A percentile compares a stretch with the other conserved stretches of the same genome.
Evolutionary conservation across 53 echinoderm and acorn worm genomes (phyloP).

Genomic region (Astropecten irregularis): DNA sequence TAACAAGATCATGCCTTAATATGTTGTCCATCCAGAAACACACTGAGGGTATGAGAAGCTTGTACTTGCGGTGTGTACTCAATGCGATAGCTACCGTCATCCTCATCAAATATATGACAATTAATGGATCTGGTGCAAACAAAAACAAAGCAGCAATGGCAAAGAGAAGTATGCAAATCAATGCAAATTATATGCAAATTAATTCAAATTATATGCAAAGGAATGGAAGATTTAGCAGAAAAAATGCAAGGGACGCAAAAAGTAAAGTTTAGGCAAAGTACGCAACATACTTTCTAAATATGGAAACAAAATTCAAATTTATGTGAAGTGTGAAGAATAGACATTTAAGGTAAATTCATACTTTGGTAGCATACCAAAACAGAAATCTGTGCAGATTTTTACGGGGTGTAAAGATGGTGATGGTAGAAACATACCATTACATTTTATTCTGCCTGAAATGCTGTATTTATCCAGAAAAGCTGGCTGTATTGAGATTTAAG

Average conservation of each 20-base stretch:
- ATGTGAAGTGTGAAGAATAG: too few relatives aligned
- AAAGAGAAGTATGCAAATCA: background rate
- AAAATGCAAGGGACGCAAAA: background rate
- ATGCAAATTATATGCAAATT: background rate
- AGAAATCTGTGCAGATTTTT: too few relatives aligned
- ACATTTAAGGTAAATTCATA: too few relatives aligned
- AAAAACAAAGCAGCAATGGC: background rate
- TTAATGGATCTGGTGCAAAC: slow-evolving; percentile 47
- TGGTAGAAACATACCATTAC: too few relatives aligned
- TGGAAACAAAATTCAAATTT: too few relatives aligned
- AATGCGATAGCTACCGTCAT: slow-evolving; percentile 76
- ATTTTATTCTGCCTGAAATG: too few relatives aligned
- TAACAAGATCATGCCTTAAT: slow-evolving; percentile 90
- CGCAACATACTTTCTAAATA: too few relatives aligned
- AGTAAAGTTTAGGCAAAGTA: too few relatives aligned
- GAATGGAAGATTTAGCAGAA: background rate
- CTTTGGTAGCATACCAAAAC: too few relatives aligned
- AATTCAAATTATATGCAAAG: background rate
- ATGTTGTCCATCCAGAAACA: slow-evolving; percentile 76
- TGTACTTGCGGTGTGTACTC: slow-evolving; percentile 76
- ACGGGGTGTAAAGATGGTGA: too few relatives aligned
- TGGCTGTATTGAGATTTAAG: too few relatives aligned
- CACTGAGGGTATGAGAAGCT: slow-evolving; percentile 66
- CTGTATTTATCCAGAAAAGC: too few relatives aligned
- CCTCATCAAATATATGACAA: slow-evolving; percentile 71